Base-by-base conservation (phyloP, 2,797 vertebrate species). In the Molothrus ater region DNA sequence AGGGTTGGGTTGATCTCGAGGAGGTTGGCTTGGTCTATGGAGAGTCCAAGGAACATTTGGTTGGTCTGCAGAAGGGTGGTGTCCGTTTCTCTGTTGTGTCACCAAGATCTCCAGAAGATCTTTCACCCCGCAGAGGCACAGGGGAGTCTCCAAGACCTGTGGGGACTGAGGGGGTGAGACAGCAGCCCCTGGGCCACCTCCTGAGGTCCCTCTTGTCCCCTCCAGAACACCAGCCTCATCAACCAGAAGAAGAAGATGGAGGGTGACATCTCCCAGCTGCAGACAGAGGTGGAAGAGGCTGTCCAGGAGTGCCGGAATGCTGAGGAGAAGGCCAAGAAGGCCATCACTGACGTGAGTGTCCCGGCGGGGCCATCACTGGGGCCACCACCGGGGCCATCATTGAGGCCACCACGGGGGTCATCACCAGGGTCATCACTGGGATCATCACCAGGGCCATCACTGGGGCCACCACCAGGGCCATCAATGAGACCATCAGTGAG, bases 331-430 rank as follows among this genome's bases (percentile, higher is more conserved):
- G 80, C 80, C 68, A 83, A 83, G 80, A 83, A 83, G 12, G 80
- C 80, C 80, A 40, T 83, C 69, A 83, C 80, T 0, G 80, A 83
- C 0, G 80, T 83, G 42, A 83, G 80, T n/a, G n/a, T 11, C 13
- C 0, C 1, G 2, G 10, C 0, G 24, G 51, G 51, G 11, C 17
- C 50, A 29, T 6, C 50, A 11, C 10, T 1, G 6, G 26, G 50
- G 16, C 6, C 26, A 17, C 1, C 9, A 26, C 5, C 0, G 14
- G 24, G 47, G 24, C 8, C 47, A 48, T 3, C 43, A 20, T 5
- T 11, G 5, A 9, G 43, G 21, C 2, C 45, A 22, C 7, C 43
- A 19, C 9, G n/a, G n/a, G 5, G 18, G 18, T 43, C 43, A 43
- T 43, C 43, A 43, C 8, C 4, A 4, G 43, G 8, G 5, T 18